These are phyloP conservation scores for Pristionchus mayeri DNA, from an alignment of 2,888 invertebrate species.

Conservation along the genomic window DNA sequence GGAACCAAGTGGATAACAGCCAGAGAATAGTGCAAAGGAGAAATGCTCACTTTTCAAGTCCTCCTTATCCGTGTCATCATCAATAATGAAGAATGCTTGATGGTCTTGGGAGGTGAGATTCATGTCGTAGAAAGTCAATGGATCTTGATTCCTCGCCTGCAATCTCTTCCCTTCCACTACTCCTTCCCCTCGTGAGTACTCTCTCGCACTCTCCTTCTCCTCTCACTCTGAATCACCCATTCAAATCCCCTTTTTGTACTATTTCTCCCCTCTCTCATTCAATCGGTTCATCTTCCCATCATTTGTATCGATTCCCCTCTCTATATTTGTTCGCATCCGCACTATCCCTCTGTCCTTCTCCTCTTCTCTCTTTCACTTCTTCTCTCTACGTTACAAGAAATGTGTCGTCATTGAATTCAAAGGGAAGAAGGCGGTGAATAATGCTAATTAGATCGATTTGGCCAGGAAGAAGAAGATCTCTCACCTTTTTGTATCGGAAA, in stretches of 20 bases:
- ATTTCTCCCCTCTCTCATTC: not conserved
- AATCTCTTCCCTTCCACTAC: conserved; percentile 79
- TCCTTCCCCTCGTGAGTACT: not conserved
- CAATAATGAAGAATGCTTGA: conserved; percentile 94
- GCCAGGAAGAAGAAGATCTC: not conserved
- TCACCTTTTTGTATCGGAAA: conserved; percentile 85
- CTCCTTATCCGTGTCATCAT: conserved; percentile 88
- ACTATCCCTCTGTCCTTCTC: not conserved
- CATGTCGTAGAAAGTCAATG: conserved; percentile 98
- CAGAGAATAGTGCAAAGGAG: conserved; percentile 67
- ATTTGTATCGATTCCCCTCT: conserved; percentile 29
- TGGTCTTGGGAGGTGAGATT: conserved; percentile 98
- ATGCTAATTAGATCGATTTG: not conserved
- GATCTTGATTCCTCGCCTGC: conserved; percentile 81
- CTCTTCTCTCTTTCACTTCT: not conserved
- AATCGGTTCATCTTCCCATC: conserved; percentile 38
- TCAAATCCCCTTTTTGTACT: conserved; percentile 6
- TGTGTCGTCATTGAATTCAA: not conserved
- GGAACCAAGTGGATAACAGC: not conserved
- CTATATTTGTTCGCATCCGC: conserved; percentile 30
- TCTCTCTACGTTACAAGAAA: not conserved
- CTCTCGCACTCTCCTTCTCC: not conserved
- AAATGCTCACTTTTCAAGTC: conserved; percentile 85
- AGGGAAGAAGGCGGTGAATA: not conserved
- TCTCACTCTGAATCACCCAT: not conserved